Conservation (phyloP, 2,797 vertebrate genomes). For the Notolabrus celidotus region DNA sequence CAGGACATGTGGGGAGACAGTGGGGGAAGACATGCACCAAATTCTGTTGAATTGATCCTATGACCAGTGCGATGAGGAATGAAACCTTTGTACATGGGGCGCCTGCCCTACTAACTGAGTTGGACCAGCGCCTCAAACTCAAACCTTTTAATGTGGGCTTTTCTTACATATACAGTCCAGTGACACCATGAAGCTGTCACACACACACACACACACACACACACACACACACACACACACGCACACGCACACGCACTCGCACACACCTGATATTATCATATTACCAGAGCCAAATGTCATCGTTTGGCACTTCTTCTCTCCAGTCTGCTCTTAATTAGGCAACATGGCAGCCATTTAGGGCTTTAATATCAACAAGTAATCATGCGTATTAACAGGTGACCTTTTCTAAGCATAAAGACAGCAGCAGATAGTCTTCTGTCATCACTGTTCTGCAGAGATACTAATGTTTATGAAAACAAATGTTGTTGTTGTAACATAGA, state of each 20-base stretch:
- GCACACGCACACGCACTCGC: conserved; percentile 4
- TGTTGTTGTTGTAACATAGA: background rate
- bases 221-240: too few species aligned
- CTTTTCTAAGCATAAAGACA: conserved; percentile 3
- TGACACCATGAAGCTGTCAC: background rate
- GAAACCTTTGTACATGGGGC: too few species aligned
- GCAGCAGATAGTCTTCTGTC: background rate
- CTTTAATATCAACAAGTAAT: conserved; percentile 38
- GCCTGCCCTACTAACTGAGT: too few species aligned
- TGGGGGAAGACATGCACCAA: too few species aligned
- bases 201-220: too few species aligned
- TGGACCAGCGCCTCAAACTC: conserved; percentile 37
- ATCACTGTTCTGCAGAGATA: background rate
- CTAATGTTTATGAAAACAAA: background rate
- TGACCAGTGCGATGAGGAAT: too few species aligned
- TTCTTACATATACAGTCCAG: too few species aligned
- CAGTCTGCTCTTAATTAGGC: conserved; percentile 38
- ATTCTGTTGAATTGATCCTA: too few species aligned
- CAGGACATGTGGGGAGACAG: too few species aligned
- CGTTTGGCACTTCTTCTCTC: conserved; percentile 2
- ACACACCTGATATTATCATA: conserved; percentile 18
- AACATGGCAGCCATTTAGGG: conserved; percentile 7
- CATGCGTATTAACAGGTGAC: conserved; percentile 6
- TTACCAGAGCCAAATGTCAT: conserved; percentile 39
- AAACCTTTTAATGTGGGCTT: conserved; percentile 54